phyloP scores from a whole-genome alignment of 2,888 invertebrate species.

The Rhaphigaster nebulosa region DNA sequence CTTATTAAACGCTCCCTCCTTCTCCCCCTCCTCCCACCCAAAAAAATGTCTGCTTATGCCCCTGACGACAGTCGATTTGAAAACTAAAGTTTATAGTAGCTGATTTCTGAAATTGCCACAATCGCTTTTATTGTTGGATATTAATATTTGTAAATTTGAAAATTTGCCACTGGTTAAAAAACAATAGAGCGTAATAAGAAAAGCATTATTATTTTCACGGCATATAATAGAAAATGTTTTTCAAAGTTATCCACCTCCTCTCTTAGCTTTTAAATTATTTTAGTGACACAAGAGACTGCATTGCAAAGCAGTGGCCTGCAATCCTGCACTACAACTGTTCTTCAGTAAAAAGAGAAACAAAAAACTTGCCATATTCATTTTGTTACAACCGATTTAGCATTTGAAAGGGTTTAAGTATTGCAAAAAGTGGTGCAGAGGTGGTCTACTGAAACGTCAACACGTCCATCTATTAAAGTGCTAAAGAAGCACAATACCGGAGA shows the following conservation, averaged over 20 bases:
- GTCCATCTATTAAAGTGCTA: conserved; percentile 7
- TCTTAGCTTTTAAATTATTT: background rate
- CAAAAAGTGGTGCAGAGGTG: conserved; percentile 20
- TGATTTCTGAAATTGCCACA: too few relatives aligned
- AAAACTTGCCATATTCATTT: conserved; percentile 36
- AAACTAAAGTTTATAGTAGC: too few relatives aligned
- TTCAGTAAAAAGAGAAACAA: background rate
- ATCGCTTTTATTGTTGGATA: too few relatives aligned
- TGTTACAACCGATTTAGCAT: conserved; percentile 17
- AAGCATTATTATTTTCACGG: background rate
- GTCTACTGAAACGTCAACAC: conserved; percentile 46
- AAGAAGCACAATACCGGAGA: conserved; percentile 3
- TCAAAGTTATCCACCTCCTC: too few relatives aligned
- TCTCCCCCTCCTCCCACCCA: too few relatives aligned
- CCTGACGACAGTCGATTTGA: too few relatives aligned
- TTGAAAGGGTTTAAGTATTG: conserved; percentile 7
- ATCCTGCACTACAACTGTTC: conserved; percentile 20
- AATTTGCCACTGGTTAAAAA: too few relatives aligned
- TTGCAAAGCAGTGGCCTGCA: background rate
- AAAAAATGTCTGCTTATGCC: too few relatives aligned
- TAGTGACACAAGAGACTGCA: background rate
- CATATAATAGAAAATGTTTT: too few relatives aligned
- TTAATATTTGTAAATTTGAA: too few relatives aligned
- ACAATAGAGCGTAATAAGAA: background rate
- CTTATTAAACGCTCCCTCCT: too few relatives aligned